phyloP scores from a whole-genome alignment of 2,113 vertebrate genomes.

The Puffinus mauretanicus region DNA sequence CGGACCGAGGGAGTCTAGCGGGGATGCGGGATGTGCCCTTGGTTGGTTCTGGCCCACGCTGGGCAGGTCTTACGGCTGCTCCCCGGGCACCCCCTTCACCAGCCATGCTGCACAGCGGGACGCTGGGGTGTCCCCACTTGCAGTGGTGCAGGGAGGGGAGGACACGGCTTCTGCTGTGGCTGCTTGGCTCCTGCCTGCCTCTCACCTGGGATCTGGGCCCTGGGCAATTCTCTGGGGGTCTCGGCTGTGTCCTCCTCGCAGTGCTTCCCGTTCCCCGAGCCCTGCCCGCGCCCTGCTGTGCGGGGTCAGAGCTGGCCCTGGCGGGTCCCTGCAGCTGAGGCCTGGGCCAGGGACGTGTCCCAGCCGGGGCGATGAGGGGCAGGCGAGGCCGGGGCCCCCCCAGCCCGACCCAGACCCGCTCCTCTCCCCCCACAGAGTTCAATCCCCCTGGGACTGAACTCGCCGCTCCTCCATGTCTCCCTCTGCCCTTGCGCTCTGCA shows the following conservation, averaged over 20 bases:
- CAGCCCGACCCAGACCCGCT: background rate
- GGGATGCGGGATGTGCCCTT: background rate
- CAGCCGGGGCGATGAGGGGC: background rate
- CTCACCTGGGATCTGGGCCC: background rate
- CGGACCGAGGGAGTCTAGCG: rapidly evolving
- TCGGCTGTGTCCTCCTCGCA: background rate
- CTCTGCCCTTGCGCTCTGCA: background rate
- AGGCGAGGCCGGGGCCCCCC: background rate
- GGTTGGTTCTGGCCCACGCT: background rate
- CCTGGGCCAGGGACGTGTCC: background rate
- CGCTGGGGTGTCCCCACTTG: background rate
- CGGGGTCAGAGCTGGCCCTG: background rate
- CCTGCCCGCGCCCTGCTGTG: background rate
- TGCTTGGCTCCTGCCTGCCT: too few relatives aligned
- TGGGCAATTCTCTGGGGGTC: background rate
- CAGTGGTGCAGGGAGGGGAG: background rate
- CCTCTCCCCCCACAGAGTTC: background rate
- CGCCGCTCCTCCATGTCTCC: background rate
- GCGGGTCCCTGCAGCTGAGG: background rate
- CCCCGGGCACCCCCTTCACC: background rate
- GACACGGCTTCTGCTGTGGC: background rate
- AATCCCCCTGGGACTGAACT: background rate
- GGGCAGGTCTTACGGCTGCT: background rate
- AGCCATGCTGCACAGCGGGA: background rate
- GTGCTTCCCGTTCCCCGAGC: background rate